phyloP scores from a whole-genome alignment of 1,140 invertebrate species.

The Daktulosphaira vitifoliae region DNA sequence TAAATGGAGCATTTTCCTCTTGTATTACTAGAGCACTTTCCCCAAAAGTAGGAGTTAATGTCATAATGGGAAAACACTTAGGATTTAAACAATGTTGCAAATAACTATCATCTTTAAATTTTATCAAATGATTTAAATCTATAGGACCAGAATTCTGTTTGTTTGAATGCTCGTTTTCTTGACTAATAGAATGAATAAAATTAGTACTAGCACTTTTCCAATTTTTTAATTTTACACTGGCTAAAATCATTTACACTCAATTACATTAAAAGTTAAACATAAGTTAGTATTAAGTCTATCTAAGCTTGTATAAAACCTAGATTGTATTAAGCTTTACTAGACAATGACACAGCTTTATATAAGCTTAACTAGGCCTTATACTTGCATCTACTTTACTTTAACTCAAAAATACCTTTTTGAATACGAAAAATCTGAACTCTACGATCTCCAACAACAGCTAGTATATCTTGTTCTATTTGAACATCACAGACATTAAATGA shows the following conservation, averaged over 20 bases:
- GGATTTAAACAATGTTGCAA: not conserved
- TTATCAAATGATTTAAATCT: slow-evolving; percentile 12
- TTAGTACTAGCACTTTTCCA: not conserved
- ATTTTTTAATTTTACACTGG: slow-evolving; percentile 4
- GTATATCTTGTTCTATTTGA: slow-evolving; percentile 52
- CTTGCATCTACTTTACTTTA: no score
- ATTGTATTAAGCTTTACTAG: no score
- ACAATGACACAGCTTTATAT: no score
- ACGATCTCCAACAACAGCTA: slow-evolving; percentile 48
- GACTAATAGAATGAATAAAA: not conserved
- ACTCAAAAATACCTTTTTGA: slow-evolving; percentile 38
- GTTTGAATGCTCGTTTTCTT: not conserved
- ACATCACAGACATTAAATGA: slow-evolving; percentile 48
- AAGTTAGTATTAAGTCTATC: no score
- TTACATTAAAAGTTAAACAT: no score
- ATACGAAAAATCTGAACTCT: slow-evolving; percentile 45
- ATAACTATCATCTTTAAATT: slow-evolving; percentile 16
- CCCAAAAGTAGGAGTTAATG: slow-evolving; percentile 17
- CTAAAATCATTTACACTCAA: no score
- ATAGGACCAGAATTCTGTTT: not conserved
- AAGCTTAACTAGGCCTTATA: no score
- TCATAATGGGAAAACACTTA: slow-evolving; percentile 21
- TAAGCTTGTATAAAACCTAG: no score
- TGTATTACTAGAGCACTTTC: slow-evolving; percentile 2
- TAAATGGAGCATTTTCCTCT: slow-evolving; percentile 33